These are phyloP conservation scores for Pseudobourletiella spinata DNA, from an alignment of 1,140 invertebrate genomes.

Conservation along the genomic window DNA sequence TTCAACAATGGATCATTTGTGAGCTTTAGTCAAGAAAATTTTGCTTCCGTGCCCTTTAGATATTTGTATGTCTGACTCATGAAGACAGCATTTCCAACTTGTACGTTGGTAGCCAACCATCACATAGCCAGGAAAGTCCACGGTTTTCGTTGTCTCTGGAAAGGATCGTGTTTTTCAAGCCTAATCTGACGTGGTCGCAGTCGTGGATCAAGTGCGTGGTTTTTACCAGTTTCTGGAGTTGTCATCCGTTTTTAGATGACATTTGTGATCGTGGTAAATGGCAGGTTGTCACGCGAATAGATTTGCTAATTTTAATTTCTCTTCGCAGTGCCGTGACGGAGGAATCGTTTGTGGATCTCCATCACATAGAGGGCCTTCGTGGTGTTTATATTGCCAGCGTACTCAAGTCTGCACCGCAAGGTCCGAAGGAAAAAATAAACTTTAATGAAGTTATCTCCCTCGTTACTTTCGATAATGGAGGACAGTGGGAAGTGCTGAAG, in stretches of 20 bases:
- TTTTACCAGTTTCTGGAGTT: background rate
- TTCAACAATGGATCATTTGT: too few species aligned
- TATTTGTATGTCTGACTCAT: conserved; percentile 74
- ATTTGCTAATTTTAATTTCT: too few species aligned
- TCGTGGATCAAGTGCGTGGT: conserved; percentile 68
- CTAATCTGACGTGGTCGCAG: conserved; percentile 64
- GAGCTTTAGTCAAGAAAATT: too few species aligned
- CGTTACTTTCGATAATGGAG: conserved; percentile 82
- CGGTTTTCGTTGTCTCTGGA: conserved; percentile 69
- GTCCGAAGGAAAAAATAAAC: conserved; percentile 38
- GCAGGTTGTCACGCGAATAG: too few species aligned
- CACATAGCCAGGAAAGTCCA: conserved; percentile 40
- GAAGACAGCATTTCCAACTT: conserved; percentile 62
- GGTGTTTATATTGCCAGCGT: conserved; percentile 85
- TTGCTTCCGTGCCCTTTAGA: conserved; percentile 33
- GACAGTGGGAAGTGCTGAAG: conserved; percentile 63
- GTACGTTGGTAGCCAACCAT: conserved; percentile 46
- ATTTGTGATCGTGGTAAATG: too few species aligned
- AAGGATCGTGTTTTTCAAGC: conserved; percentile 73
- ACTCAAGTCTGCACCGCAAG: conserved; percentile 43
- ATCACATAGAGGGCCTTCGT: conserved; percentile 72
- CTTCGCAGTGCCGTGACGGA: conserved; percentile 59
- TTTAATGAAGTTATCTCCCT: conserved; percentile 65
- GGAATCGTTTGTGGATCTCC: conserved; percentile 77
- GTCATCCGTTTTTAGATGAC: too few species aligned